phyloP scores from a whole-genome alignment of 2,113 vertebrate genomes.

The Oenanthe melanoleuca region DNA sequence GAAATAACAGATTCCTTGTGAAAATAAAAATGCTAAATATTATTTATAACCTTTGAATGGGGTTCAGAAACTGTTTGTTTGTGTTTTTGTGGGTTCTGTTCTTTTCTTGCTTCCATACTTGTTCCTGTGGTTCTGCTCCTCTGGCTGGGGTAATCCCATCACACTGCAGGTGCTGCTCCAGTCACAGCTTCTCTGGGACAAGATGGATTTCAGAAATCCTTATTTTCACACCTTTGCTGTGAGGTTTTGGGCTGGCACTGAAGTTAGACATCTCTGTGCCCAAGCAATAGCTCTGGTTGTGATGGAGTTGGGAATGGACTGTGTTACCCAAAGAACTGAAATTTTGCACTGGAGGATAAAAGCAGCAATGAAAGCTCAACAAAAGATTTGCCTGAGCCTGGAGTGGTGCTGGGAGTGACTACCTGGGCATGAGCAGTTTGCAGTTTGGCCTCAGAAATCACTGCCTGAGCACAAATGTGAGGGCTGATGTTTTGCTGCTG shows the following conservation, averaged over 20 bases:
- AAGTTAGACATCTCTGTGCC: not conserved
- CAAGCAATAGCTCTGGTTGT: not conserved
- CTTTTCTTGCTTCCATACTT: not conserved
- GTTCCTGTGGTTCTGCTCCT: not conserved
- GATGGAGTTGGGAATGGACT: not conserved
- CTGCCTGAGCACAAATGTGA: not conserved
- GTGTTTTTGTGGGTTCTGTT: not conserved
- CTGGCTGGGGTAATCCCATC: not conserved
- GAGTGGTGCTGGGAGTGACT: not conserved
- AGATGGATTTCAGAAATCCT: not conserved
- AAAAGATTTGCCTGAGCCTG: not conserved
- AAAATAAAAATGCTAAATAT: slow-evolving; percentile 10
- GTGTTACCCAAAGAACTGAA: not conserved
- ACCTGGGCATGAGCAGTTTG: not conserved
- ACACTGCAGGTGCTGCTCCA: not conserved
- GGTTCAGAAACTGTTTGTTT: not conserved
- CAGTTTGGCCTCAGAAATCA: not conserved
- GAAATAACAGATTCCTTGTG: slow-evolving; percentile 28
- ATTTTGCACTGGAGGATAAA: not conserved
- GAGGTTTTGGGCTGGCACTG: not conserved
- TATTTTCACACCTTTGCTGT: not conserved
- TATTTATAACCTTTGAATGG: not conserved
- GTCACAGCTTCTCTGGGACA: not conserved
- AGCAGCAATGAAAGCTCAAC: not conserved
- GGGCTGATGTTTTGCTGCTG: not conserved